Percentiles rank a stretch among this genome's conserved stretches.
Conservation (phyloP, 2,113 vertebrate species). For the Bucco capensis region DNA sequence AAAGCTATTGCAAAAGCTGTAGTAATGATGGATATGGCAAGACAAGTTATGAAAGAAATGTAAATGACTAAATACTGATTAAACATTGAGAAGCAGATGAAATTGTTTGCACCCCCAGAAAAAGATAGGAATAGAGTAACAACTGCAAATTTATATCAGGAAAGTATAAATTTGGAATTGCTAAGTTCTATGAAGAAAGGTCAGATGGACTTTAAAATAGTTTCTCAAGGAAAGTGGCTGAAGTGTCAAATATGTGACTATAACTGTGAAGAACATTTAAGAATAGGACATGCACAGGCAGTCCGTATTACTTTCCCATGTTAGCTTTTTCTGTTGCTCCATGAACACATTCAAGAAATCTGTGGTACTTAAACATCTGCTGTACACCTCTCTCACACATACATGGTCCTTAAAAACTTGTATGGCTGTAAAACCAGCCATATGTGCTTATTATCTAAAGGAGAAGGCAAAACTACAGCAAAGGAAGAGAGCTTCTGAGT, state of each 20-base stretch:
- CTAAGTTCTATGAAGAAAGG: not conserved
- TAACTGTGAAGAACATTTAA: not conserved
- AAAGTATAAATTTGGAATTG: not conserved
- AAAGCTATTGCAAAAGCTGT: not conserved
- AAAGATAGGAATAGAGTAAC: not conserved
- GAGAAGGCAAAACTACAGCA: not conserved
- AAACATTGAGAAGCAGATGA: not conserved
- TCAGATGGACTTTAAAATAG: not conserved
- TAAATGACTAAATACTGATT: not conserved
- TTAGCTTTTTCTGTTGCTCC: not conserved
- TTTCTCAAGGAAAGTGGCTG: not conserved
- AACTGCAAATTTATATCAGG: not conserved
- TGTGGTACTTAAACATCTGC: not conserved
- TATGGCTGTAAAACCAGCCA: not conserved
- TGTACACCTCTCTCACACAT: not conserved
- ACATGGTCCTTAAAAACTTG: not conserved
- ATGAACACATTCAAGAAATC: not conserved
- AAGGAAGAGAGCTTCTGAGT: not conserved
- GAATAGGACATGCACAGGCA: not conserved
- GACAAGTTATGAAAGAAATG: not conserved
- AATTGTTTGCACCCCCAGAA: not conserved
- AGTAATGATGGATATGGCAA: not conserved
- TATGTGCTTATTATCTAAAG: slow-evolving; percentile 1
- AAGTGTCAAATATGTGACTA: not conserved
- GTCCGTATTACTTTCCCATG: not conserved